Conservation (phyloP, 2,888 invertebrate genomes). For the Stegana nigrithorax region DNA sequence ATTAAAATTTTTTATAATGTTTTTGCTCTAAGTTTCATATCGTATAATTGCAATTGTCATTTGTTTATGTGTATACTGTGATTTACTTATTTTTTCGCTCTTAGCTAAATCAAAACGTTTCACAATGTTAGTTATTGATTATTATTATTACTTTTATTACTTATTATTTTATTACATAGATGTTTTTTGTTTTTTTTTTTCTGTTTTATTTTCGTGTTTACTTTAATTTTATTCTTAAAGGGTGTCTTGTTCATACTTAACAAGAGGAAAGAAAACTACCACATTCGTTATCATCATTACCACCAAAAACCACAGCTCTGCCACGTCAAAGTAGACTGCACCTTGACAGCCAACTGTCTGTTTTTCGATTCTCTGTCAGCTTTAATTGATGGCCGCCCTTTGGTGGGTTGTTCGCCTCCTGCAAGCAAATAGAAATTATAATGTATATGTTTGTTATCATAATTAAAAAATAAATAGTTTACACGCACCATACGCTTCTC, state of each 20-base stretch:
- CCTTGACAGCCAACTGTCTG: conserved; percentile 86
- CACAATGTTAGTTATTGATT: conserved; percentile 10
- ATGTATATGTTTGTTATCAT: background rate
- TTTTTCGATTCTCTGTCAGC: conserved; percentile 82
- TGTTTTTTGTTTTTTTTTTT: conserved; percentile 29
- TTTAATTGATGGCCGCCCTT: conserved; percentile 85
- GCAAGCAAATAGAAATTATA: conserved; percentile 27
- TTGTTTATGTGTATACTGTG: conserved; percentile 27
- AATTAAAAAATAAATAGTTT: background rate
- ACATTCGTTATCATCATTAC: conserved; percentile 57
- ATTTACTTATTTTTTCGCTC: conserved; percentile 31
- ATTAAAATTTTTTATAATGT: background rate
- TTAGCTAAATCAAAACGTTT: background rate
- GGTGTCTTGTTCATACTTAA: conserved; percentile 45
- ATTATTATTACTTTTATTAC: background rate
- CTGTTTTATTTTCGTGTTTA: background rate
- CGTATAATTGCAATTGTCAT: conserved; percentile 14
- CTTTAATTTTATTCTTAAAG: no score
- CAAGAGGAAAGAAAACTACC: conserved; percentile 65
- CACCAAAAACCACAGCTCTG: conserved; percentile 56
- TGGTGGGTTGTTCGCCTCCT: conserved; percentile 92
- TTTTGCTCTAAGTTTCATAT: conserved; percentile 1
- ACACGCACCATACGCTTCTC: conserved; percentile 92
- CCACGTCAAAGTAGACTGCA: conserved; percentile 89
- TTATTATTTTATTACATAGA: conserved; percentile 32